Base-by-base conservation (phyloP, 1,140 invertebrate species). In the Drosophila simulans region DNA sequence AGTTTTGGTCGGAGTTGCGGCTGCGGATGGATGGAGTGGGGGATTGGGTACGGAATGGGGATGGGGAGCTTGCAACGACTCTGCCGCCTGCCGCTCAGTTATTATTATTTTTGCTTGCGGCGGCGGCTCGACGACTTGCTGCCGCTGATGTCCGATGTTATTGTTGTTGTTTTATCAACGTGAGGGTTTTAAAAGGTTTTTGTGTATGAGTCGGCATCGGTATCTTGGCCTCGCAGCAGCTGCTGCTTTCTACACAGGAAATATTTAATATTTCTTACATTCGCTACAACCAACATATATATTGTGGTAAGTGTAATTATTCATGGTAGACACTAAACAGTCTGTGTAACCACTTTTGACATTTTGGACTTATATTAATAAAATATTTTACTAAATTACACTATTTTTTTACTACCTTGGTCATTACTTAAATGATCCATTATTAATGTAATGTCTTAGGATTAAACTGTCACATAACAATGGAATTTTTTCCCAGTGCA, bases 121-220 rank as follows among this genome's bases (percentile, higher is more conserved):
- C 81, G 72, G 65, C 80, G 75, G 73, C 80, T 60, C 77, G 56
- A 66, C 79, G 51, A 59, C 57, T 63, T 70, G 73, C 58, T 75
- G 51, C 46, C 53, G 72, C 72, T 66, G 71, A 37, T 58, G 66
- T 51, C 54, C 59, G 37, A n/a, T 39, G 37, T 31, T 69, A 22
- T 56, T 74, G 52, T 60, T 72, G 71, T 58, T 76, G 71, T 72
- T 77, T 85, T 85, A 80, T 77, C 81, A 88, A 88, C 71, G 84
- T 89, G 80, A 89, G 77, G 84, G 84, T 89, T 89, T 89, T 89
- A 90, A 89, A 89, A 89, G 84, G 84, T 89, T 89, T 89, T 88
- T 84, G 83, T 71, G 68, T 71, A 71, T 71, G 68, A 70, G 68
- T 70, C 66, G 66, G 59, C 27, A 55, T 65, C 60, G 40, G 62